Evolutionary conservation across 2,888 invertebrate species (phyloP), one percentile per base, ranked within the genome.

Genomic region (Notodonta ziczac): DNA sequence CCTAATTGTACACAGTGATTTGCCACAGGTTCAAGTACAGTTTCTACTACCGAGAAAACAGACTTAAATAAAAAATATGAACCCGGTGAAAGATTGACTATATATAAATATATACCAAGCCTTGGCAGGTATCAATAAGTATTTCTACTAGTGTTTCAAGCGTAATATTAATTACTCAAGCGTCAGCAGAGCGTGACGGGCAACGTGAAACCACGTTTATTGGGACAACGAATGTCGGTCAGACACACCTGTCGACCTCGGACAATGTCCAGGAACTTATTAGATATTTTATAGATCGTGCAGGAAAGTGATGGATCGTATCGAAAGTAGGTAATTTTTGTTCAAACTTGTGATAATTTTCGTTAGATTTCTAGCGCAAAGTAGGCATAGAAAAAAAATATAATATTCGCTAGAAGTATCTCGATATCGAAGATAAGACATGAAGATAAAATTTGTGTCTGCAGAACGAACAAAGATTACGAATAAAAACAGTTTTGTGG

Each of bases 211-310:
- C 64, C 67, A 62, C 61, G 65, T 67, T 77, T 77, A 84, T 77
- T 77, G 68, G 82, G 77, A 69, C 80, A 77, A 64, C 56, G 60
- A 65, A 80, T 77, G 72, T 79, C 77, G 78, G 83, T 73, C 79
- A 78, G 60, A 67, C 66, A 62, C 72, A 72, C 72, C 75, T 72
- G 69, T 63, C 62, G 67, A 66, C 67, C 73, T 72, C 68, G 61
- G 59, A 65, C 64, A 62, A 48, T 64, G 65, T 65, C 67, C 32
- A 13, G 52, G 52, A 13, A 32, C 4, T 32, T n/a, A n/a, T n/a
- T n/a, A n/a, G 32, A 6, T 52, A 32, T 4, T 52, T 10, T 52
- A 52, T 32, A 0, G 24, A 46, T 8, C 16, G 10, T 24, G 9
- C 8, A 2, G 13, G 46, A 46, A n/a, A 46, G 13, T n/a, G 4